These are phyloP conservation scores for Eublepharis macularius DNA, from an alignment of 2,113 vertebrate genomes.

Conservation along the genomic window DNA sequence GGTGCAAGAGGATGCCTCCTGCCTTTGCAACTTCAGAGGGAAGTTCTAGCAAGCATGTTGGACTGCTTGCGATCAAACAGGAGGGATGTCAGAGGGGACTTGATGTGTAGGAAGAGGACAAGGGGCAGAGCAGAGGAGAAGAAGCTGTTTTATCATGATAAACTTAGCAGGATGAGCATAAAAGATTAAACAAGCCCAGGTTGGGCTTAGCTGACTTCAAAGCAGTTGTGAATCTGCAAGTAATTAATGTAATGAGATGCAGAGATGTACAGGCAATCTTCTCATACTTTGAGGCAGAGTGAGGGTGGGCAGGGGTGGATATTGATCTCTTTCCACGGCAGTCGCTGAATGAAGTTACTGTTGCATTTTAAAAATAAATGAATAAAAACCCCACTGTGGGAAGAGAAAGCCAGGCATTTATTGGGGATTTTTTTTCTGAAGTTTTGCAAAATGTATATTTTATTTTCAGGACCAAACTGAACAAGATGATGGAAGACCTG, in stretches of 20 bases:
- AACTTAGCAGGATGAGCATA: neutral
- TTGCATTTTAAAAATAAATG: too few relatives aligned
- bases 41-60: neutral
- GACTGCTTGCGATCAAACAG: neutral
- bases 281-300: neutral
- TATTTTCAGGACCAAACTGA: too few relatives aligned
- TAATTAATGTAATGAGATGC: constrained; percentile 2
- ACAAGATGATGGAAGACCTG: too few relatives aligned
- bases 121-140: accelerated
- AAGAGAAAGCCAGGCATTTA: too few relatives aligned
- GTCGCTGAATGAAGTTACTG: neutral
- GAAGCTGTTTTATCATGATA: neutral
- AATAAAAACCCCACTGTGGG: too few relatives aligned
- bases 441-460: too few relatives aligned
- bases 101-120: neutral
- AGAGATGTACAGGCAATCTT: neutral
- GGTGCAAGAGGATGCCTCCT: constrained; percentile 53
- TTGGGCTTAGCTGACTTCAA: neutral
- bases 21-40: neutral
- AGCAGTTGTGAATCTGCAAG: neutral
- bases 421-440: too few relatives aligned
- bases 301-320: neutral
- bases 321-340: neutral
- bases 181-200: neutral
- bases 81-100: neutral